phyloP scores from a whole-genome alignment of 2,113 vertebrate genomes.

The Rhynchopsitta pachyrhyncha region DNA sequence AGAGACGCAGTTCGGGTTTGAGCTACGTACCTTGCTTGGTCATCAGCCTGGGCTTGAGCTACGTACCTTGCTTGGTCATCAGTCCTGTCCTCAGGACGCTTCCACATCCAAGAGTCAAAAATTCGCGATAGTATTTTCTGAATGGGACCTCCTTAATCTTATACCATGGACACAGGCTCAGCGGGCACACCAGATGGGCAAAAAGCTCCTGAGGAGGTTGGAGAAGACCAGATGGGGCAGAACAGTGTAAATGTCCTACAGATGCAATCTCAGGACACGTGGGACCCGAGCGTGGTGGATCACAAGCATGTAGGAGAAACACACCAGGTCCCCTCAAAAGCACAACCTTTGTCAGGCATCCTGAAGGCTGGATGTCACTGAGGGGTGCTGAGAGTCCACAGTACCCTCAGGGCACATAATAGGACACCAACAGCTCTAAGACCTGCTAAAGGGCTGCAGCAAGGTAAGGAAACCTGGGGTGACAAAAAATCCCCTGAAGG shows the following conservation, averaged over 20 bases:
- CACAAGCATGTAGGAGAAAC: not conserved
- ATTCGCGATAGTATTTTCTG: not conserved
- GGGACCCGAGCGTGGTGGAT: not conserved
- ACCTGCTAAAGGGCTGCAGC: not conserved
- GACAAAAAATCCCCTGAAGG: not conserved
- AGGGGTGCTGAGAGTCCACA: not conserved
- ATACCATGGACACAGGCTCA: not conserved
- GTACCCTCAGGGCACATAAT: not conserved
- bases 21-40: not conserved
- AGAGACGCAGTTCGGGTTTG: not conserved
- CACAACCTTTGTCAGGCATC: not conserved
- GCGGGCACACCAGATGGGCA: not conserved
- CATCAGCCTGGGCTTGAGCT: not conserved
- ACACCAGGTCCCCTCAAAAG: not conserved
- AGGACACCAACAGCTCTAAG: not conserved
- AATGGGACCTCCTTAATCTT: not conserved
- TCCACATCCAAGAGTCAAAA: not conserved
- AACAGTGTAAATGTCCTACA: not conserved
- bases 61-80: not conserved
- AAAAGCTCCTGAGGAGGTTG: not conserved
- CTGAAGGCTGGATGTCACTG: not conserved
- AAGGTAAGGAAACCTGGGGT: not conserved
- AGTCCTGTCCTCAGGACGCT: not conserved
- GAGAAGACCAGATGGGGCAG: not conserved
- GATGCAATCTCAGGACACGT: not conserved